Percentiles rank a stretch among this genome's conserved stretches.
phyloP scores from a whole-genome alignment of 1,140 invertebrate species.

The Habropoda laboriosa region DNA sequence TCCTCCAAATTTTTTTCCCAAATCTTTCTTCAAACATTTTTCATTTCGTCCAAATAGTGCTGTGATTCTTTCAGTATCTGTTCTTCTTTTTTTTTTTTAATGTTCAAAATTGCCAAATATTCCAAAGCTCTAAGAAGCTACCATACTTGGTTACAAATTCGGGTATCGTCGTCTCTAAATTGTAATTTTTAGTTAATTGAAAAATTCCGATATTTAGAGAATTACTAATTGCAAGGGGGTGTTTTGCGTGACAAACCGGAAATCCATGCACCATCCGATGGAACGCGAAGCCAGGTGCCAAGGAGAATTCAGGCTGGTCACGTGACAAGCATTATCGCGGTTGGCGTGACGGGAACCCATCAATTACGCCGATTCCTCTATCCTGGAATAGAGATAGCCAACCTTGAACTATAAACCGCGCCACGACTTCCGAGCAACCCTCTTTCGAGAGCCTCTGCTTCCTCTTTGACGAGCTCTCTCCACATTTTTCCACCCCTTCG shows the following conservation, averaged over 20 bases:
- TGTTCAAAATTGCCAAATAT: no score
- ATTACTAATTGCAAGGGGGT: no score
- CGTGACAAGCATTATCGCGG: constrained; percentile 36
- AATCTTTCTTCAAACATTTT: no score
- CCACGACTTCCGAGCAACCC: constrained; percentile 14
- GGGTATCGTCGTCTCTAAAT: no score
- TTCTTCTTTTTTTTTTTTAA: no score
- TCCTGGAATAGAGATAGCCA: constrained; percentile 32
- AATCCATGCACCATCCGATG: constrained; percentile 8
- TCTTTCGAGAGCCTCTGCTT: neutral
- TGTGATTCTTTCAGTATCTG: no score
- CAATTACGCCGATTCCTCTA: constrained; percentile 22
- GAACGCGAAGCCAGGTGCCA: constrained; percentile 15
- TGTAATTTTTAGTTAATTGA: no score
- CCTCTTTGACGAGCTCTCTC: neutral
- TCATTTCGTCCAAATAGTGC: no score
- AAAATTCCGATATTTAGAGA: no score
- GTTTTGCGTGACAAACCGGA: constrained; percentile 38
- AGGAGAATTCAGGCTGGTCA: constrained; percentile 23
- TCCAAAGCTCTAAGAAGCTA: no score
- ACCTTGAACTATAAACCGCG: constrained; percentile 46
- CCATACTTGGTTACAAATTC: no score
- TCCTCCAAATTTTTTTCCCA: no score
- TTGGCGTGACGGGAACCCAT: constrained; percentile 34
- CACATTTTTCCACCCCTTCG: neutral